Percentiles rank a stretch among this genome's conserved stretches.
phyloP scores from a whole-genome alignment of 2,888 invertebrate species.

The Fissipunctia ypsillon region DNA sequence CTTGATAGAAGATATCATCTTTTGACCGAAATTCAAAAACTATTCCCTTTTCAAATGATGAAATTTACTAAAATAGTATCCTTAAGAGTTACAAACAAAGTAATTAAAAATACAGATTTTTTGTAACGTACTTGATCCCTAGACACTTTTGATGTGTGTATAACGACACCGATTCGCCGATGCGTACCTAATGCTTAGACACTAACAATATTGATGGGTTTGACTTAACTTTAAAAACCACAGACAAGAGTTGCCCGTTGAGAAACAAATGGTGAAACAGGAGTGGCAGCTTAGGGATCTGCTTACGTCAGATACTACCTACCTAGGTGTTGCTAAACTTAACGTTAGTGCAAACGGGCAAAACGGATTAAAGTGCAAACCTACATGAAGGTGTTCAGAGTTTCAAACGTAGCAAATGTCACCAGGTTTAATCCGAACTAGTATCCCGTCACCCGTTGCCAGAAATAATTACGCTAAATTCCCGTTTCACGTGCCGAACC shows the following conservation, averaged over 20 bases:
- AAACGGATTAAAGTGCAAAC: conserved; percentile 19
- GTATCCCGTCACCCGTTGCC: conserved; percentile 6
- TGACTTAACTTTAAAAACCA: neutral
- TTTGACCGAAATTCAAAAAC: too few relatives aligned
- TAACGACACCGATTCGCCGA: too few relatives aligned
- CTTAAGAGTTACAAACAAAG: too few relatives aligned
- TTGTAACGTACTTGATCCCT: too few relatives aligned
- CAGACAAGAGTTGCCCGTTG: too few relatives aligned
- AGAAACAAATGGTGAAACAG: neutral
- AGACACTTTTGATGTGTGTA: too few relatives aligned
- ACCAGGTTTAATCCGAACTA: conserved; percentile 26
- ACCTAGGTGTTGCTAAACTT: neutral
- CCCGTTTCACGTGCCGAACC: conserved; percentile 38
- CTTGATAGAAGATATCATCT: too few relatives aligned
- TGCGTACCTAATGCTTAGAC: neutral
- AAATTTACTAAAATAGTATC: too few relatives aligned
- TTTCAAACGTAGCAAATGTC: conserved; percentile 11
- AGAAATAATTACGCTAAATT: conserved; percentile 44
- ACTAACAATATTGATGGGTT: neutral
- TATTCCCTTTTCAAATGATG: too few relatives aligned
- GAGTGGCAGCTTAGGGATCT: neutral
- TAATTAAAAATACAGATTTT: too few relatives aligned
- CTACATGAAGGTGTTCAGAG: neutral
- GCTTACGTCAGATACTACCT: neutral
- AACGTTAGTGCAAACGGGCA: neutral